phyloP scores from a whole-genome alignment of 2,888 invertebrate genomes.

The Tortrix viridana region DNA sequence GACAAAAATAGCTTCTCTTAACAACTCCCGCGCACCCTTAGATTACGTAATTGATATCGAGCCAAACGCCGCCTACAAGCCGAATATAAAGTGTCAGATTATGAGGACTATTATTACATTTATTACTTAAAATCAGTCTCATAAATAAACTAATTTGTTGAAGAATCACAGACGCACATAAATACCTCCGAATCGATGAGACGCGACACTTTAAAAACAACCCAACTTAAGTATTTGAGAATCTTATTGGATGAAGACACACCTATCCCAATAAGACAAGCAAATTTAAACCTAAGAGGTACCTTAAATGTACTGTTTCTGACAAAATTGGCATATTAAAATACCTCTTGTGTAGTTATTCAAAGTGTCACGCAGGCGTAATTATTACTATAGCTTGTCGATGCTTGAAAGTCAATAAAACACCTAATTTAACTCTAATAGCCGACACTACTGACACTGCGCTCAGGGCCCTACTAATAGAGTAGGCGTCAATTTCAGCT shows the following conservation, averaged over 20 bases:
- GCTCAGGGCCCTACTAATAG: constrained; percentile 50
- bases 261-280: neutral
- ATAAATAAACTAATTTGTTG: constrained; percentile 67
- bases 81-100: constrained; percentile 56
- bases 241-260: neutral
- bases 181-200: constrained; percentile 28
- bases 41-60: constrained; percentile 75
- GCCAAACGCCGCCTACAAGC: constrained; percentile 62
- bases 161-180: constrained; percentile 40
- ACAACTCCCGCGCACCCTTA: constrained; percentile 59
- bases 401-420: constrained; percentile 37
- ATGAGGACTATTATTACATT: constrained; percentile 58
- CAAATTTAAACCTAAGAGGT: too few species aligned
- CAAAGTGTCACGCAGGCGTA: neutral
- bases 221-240: neutral
- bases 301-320: too few species aligned
- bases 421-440: constrained; percentile 45
- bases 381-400: neutral
- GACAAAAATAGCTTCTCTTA: constrained; percentile 82
- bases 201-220: constrained; percentile 23
- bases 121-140: constrained; percentile 83
- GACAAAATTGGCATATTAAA: too few species aligned
- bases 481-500: constrained; percentile 62
- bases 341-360: neutral
- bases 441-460: constrained; percentile 54